Evolutionary conservation across 2,113 vertebrate species (phyloP).

Genomic region (Rhipidura dahli): DNA sequence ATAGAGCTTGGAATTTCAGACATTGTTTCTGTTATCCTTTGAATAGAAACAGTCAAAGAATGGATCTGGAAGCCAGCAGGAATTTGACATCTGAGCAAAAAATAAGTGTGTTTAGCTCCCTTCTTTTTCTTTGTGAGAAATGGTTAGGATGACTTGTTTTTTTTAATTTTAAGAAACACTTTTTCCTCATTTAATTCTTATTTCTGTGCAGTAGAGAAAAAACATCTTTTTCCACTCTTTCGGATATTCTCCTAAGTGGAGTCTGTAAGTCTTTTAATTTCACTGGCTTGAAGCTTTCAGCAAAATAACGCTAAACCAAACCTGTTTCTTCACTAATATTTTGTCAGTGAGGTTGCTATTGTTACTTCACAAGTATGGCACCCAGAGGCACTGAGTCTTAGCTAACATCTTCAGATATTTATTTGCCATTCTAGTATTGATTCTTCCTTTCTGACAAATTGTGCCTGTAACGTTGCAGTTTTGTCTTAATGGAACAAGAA

Average conservation of each 20-base stretch:
- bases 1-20: constrained; percentile 29
- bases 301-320: neutral
- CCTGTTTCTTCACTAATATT: neutral
- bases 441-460: neutral
- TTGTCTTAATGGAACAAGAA: neutral
- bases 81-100: constrained; percentile 59
- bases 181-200: neutral
- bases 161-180: neutral
- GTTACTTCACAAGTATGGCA: neutral
- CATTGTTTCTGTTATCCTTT: constrained; percentile 57
- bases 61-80: constrained; percentile 36
- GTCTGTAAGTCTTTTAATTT: neutral
- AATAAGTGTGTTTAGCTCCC: neutral
- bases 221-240: neutral
- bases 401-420: neutral
- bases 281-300: neutral
- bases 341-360: neutral
- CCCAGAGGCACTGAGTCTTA: neutral
- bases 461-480: neutral
- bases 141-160: neutral
- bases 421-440: neutral
- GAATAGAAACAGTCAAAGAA: constrained; percentile 47
- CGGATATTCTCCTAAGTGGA: neutral
- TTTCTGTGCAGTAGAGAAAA: neutral
- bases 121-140: neutral